phyloP scores from a whole-genome alignment of 2,888 invertebrate species.

The Drosophila atripex region DNA sequence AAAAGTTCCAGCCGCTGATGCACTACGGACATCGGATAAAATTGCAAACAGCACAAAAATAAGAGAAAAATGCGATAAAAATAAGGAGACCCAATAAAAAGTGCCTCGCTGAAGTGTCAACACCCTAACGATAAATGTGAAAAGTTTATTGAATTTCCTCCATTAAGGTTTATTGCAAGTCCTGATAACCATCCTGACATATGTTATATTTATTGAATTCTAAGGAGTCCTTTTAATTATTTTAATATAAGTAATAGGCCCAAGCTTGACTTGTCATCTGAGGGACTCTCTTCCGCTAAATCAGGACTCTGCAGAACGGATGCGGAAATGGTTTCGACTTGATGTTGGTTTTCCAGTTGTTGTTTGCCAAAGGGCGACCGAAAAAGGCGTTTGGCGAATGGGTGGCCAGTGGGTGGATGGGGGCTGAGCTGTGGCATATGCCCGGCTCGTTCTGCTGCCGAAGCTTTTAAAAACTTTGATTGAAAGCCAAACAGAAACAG shows the following conservation, averaged over 20 bases:
- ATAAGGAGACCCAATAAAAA: constrained; percentile 4
- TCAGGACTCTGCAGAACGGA: constrained; percentile 62
- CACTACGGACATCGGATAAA: constrained; percentile 68
- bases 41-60: constrained; percentile 52
- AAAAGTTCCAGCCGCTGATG: constrained; percentile 77
- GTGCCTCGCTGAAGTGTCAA: constrained; percentile 19
- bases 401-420: constrained; percentile 6
- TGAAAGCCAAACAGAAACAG: constrained; percentile 70
- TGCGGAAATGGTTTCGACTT: constrained; percentile 68
- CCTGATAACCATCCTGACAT: not conserved
- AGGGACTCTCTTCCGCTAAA: not conserved
- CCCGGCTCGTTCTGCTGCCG: constrained; percentile 60
- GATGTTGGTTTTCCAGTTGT: constrained; percentile 32
- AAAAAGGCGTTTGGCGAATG: constrained; percentile 28
- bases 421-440: constrained; percentile 61
- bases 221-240: not conserved
- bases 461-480: constrained; percentile 77
- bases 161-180: not conserved
- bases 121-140: constrained; percentile 46
- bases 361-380: constrained; percentile 44
- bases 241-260: not conserved
- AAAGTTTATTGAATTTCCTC: constrained; percentile 2
- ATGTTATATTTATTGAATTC: constrained; percentile 1
- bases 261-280: not conserved
- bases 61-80: constrained; percentile 43